These are phyloP conservation scores for Drosophila neocordata DNA, from an alignment of 1,140 invertebrate species.

Conservation along the genomic window DNA sequence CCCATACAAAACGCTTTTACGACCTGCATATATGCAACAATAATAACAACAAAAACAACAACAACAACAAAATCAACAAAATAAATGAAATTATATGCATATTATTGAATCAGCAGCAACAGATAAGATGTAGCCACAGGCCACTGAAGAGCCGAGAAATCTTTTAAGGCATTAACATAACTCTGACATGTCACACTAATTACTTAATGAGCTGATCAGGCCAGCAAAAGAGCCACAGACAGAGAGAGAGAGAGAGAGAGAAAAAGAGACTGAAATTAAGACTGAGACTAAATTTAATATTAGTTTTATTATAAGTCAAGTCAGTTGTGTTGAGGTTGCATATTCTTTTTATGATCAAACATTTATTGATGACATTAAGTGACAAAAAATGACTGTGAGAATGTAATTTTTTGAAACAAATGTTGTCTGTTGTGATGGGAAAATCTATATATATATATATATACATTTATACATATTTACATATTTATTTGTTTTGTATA, in stretches of 20 bases:
- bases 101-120: conserved; percentile 32
- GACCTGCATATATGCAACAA: conserved; percentile 39
- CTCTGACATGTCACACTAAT: conserved; percentile 82
- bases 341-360: conserved; percentile 54
- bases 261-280: background rate
- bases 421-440: conserved; percentile 1
- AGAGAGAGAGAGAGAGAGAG: background rate
- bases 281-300: conserved; percentile 33
- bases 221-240: conserved; percentile 7
- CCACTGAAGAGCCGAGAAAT: conserved; percentile 39
- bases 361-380: conserved; percentile 62
- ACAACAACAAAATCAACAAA: conserved; percentile 34
- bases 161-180: conserved; percentile 74
- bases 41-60: conserved; percentile 30
- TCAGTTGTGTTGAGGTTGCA: conserved; percentile 2
- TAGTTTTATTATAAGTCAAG: conserved; percentile 49
- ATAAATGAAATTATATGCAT: conserved; percentile 75
- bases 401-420: background rate
- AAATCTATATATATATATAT: conserved; percentile 7
- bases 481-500: no score
- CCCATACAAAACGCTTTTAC: conserved; percentile 67
- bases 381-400: conserved; percentile 54
- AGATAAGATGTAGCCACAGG: conserved; percentile 33
- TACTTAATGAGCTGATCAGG: conserved; percentile 77
- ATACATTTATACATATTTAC: background rate